Conservation (phyloP, 2,113 vertebrate genomes). For the Gopherus evgoodei region DNA sequence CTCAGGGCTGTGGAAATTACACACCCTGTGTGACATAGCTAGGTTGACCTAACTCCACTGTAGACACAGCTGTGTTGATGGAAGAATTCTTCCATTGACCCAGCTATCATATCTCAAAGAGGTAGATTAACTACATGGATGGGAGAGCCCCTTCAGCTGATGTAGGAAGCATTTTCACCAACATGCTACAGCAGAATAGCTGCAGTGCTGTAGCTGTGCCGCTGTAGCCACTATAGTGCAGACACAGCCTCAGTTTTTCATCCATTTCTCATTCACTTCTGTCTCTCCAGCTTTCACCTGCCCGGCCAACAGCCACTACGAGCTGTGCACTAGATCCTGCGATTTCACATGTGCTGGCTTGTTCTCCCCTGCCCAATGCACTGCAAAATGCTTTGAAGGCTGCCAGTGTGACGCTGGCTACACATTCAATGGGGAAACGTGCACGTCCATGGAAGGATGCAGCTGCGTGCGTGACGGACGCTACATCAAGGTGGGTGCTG, state of each 20-base stretch:
- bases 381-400: slow-evolving; percentile 75
- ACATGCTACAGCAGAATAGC: no score
- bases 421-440: slow-evolving; percentile 72
- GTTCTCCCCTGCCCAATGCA: slow-evolving; percentile 1
- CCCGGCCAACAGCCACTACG: slow-evolving; percentile 78
- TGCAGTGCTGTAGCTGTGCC: no score
- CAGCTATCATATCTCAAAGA: no score
- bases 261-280: neutral
- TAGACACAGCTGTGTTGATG: no score
- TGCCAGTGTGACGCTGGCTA: slow-evolving; percentile 79
- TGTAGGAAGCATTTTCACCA: no score
- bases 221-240: no score
- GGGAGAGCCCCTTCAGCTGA: no score
- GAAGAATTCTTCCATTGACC: no score
- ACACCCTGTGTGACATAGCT: no score
- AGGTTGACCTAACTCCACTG: no score
- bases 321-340: slow-evolving; percentile 77
- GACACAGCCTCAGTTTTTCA: neutral
- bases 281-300: slow-evolving; percentile 67
- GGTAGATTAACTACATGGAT: no score
- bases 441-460: slow-evolving; percentile 74
- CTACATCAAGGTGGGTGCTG: slow-evolving; percentile 60
- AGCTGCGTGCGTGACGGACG: slow-evolving; percentile 74
- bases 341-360: slow-evolving; percentile 73
- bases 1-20: no score